A percentile compares a stretch with the other conserved stretches of the same genome.
Conservation (phyloP, 2,797 vertebrate species). For the Peromyscus attwateri region DNA sequence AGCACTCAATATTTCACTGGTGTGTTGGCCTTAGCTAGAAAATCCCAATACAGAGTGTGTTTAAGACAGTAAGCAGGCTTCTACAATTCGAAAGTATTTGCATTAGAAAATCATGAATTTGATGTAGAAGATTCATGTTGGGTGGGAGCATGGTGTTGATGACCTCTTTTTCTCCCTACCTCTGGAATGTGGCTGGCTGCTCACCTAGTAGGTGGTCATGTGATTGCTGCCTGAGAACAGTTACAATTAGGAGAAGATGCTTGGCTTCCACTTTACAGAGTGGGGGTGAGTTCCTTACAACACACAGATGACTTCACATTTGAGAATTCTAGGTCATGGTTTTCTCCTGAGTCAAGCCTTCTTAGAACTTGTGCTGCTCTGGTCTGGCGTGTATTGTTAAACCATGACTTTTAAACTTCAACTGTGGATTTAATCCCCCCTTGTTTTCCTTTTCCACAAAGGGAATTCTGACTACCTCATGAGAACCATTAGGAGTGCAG, state of each 20-base stretch:
- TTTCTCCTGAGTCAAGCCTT: conserved; percentile 48
- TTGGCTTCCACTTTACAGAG: background rate
- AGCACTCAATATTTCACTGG: conserved; percentile 7
- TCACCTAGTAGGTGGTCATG: background rate
- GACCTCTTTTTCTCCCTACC: background rate
- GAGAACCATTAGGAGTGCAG: background rate
- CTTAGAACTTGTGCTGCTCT: background rate
- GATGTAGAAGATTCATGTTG: background rate
- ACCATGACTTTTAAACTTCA: background rate
- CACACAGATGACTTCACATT: background rate
- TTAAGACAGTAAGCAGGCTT: conserved; percentile 16
- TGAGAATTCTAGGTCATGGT: background rate
- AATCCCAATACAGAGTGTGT: background rate
- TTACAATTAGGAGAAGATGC: conserved; percentile 24
- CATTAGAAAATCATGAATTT: conserved; percentile 51
- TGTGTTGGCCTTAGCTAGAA: conserved; percentile 22
- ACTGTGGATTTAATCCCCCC: conserved; percentile 32
- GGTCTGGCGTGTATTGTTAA: background rate
- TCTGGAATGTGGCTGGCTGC: background rate
- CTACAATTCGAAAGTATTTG: conserved; percentile 17
- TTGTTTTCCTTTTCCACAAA: background rate
- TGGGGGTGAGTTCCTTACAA: background rate
- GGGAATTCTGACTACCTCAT: background rate
- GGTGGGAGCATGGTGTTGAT: background rate
- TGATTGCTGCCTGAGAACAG: background rate